phyloP scores from a whole-genome alignment of 1,140 invertebrate genomes.

The Acyrthosiphon pisum region DNA sequence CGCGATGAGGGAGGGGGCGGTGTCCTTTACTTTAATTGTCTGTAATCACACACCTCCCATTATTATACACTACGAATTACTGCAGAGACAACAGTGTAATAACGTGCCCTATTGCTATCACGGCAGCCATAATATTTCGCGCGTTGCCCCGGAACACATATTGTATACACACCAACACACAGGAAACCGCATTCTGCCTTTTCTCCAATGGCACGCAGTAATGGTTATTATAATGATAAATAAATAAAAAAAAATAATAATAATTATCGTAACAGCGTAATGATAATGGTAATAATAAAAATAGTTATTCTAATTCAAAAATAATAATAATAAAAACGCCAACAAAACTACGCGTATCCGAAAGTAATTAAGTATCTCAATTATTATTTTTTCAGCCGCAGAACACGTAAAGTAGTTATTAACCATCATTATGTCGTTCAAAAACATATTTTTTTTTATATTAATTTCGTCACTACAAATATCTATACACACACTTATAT shows the following conservation, averaged over 20 bases:
- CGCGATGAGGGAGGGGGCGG: not conserved
- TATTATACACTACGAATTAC: constrained; percentile 15
- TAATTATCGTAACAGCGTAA: not conserved
- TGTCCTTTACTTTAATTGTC: constrained; percentile 44
- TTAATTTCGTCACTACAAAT: constrained; percentile 12
- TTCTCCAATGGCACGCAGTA: constrained; percentile 51
- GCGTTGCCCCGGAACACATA: not conserved
- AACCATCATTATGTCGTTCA: constrained; percentile 50
- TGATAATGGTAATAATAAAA: not conserved
- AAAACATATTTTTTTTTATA: not conserved
- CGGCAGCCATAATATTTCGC: constrained; percentile 41
- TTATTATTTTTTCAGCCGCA: constrained; percentile 44
- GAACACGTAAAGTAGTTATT: constrained; percentile 49
- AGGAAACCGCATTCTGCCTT: constrained; percentile 28
- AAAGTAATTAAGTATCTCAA: constrained; percentile 53
- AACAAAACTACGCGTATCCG: constrained; percentile 47
- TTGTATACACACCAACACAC: not conserved
- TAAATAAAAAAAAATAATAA: constrained; percentile 13
- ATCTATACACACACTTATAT: not conserved
- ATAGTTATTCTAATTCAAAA: constrained; percentile 60
- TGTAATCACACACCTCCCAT: constrained; percentile 42
- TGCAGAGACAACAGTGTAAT: constrained; percentile 22
- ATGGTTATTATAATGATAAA: not conserved
- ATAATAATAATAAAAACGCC: constrained; percentile 52
- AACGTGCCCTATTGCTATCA: constrained; percentile 43